A percentile compares a stretch with the other conserved stretches of the same genome.
Evolutionary conservation across 2,797 vertebrate genomes (phyloP).

Genomic region (Poeciliopsis paucimaculata): DNA sequence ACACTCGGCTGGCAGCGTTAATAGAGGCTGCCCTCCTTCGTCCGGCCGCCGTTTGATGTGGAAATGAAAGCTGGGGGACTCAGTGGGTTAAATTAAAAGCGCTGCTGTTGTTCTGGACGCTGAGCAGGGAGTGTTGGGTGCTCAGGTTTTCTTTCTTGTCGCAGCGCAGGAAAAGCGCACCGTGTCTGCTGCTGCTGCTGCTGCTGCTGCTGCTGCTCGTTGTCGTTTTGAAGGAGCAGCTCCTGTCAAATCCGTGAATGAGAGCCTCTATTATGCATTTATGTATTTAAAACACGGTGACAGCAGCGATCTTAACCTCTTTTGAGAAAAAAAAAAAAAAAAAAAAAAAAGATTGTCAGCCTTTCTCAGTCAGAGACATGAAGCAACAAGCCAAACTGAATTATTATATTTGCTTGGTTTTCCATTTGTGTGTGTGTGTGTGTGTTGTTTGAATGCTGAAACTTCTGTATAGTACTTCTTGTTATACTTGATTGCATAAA

Average conservation of each 20-base stretch:
- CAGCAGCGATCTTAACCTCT: background rate
- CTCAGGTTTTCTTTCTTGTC: background rate
- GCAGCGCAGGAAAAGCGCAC: background rate
- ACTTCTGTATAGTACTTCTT: background rate
- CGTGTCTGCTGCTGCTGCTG: background rate
- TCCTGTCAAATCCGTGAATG: background rate
- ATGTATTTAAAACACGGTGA: background rate
- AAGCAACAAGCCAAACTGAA: background rate
- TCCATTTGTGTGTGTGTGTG: background rate
- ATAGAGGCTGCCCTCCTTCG: constrained; percentile 72
- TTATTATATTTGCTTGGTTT: background rate
- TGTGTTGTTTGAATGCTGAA: background rate
- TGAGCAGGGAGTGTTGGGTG: constrained; percentile 3
- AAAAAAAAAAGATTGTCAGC: background rate
- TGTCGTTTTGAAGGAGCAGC: background rate
- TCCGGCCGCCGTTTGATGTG: constrained; percentile 82
- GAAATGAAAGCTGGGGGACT: constrained; percentile 82
- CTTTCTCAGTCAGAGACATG: background rate
- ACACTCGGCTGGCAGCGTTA: constrained; percentile 85
- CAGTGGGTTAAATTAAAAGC: constrained; percentile 84
- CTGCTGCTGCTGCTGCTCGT: background rate
- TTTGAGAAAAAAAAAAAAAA: background rate
- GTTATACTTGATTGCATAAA: background rate
- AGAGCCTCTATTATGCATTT: background rate
- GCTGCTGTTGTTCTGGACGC: constrained; percentile 56